Percentiles rank a stretch among this genome's conserved stretches.
phyloP scores from a whole-genome alignment of 2,888 invertebrate genomes.

The Elysia crispata region DNA sequence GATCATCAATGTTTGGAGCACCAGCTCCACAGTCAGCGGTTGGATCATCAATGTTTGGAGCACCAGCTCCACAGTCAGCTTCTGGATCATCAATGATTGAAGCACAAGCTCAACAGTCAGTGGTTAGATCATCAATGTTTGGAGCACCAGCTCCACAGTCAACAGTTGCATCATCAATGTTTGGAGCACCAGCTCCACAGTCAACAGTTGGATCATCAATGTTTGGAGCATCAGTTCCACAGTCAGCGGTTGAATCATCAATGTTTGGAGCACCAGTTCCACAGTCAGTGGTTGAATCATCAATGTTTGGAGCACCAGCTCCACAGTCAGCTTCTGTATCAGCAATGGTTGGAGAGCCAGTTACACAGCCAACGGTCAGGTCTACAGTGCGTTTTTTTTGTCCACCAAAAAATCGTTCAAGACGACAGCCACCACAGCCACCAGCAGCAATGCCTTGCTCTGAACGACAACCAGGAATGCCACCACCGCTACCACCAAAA shows the following conservation, averaged over 20 bases:
- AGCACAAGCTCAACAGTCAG: too few species aligned
- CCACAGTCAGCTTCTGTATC: too few species aligned
- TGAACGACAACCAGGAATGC: constrained; percentile 4
- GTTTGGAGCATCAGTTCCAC: not conserved
- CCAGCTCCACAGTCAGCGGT: not conserved
- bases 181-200: too few species aligned
- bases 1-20: not conserved
- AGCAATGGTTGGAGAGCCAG: too few species aligned
- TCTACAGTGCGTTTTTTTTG: not conserved
- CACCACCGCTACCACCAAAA: not conserved
- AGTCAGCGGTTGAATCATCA: too few species aligned
- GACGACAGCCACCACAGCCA: not conserved
- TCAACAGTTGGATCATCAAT: too few species aligned
- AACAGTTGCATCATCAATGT: not conserved
- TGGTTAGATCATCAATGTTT: too few species aligned
- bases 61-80: not conserved
- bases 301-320: too few species aligned
- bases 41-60: not conserved
- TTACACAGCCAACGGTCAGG: too few species aligned
- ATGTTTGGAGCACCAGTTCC: not conserved
- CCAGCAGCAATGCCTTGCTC: constrained; percentile 17
- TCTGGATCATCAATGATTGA: too few species aligned
- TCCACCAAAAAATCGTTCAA: not conserved
- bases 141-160: too few species aligned
- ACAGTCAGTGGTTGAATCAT: not conserved